Base-by-base conservation (phyloP, 92 coral and sea anemone genomes). In the Phenganax marumi region DNA sequence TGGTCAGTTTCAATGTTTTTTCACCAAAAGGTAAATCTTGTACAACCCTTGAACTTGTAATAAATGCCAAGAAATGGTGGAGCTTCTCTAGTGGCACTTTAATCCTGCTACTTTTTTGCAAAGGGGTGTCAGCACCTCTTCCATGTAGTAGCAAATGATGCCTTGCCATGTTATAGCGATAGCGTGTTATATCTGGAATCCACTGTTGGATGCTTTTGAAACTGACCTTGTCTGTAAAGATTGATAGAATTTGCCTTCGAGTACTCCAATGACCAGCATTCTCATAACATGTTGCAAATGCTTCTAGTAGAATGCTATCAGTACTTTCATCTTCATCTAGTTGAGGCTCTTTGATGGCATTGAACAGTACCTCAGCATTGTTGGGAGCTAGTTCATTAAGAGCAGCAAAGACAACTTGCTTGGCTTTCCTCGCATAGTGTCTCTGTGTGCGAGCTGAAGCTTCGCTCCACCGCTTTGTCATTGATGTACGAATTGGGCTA, bases 11-110 rank as follows among this genome's bases (percentile, higher is more conserved):
- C 68, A 77, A 53, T 18, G 66, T 71, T 72, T 81, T 81, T 52
- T 86, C 87, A 14, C 87, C 90, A 58, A 87, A 88, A 39, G 90
- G 88, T 63, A 88, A 74, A 72, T 88, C 90, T 63, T 88, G 88
- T 14, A 88, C 76, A 3, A 88, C 82, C 53, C 78, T 79, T 48
- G 88, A 58, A 84, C 88, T 87, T n/a, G 90, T 87, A 47, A 87
- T 87, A 53, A 84, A 87, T 53, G 80, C 81, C 88, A 87, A 56
- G 68, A 87, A 87, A 47, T 87, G 87, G 52, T 87, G 80, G 25
- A 86, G 82, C 48, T 51, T 86, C 52, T 81, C 86, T 47, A 4
- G 53, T 11, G 70, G 11, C 23, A 86, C 86, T 39, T 81, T 73
- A 10, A 70, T 81, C 74, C 89, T 48, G 65, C 13, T 39, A 3